These are phyloP conservation scores for Scopus umbretta DNA, from an alignment of 2,113 vertebrate species.

Conservation along the genomic window DNA sequence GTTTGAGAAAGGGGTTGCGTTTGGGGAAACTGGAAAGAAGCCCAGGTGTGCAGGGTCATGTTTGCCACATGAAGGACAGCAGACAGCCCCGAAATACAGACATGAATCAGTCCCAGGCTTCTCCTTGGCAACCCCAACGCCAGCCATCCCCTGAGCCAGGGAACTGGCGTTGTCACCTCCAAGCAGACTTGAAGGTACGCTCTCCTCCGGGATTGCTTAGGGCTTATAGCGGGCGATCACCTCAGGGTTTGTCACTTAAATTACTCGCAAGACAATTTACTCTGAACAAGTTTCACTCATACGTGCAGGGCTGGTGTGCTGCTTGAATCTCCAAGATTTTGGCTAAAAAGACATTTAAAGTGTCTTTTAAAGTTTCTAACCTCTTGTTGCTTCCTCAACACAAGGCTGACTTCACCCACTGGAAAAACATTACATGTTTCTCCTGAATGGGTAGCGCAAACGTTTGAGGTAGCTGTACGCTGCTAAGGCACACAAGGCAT, in stretches of 20 bases:
- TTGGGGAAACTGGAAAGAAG: not conserved
- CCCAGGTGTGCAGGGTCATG: not conserved
- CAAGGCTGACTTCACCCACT: not conserved
- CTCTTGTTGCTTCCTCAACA: too few relatives aligned
- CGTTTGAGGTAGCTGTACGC: not conserved
- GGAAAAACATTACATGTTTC: not conserved
- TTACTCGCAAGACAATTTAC: not conserved
- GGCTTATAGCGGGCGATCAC: not conserved
- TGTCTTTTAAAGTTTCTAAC: not conserved
- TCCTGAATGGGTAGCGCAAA: too few relatives aligned
- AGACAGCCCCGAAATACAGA: not conserved
- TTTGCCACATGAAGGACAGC: not conserved
- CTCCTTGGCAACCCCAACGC: not conserved
- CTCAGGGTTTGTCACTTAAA: too few relatives aligned
- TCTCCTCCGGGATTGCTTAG: not conserved
- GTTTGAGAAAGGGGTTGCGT: not conserved
- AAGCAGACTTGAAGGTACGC: not conserved
- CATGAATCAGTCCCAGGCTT: not conserved
- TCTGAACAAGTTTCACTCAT: not conserved
- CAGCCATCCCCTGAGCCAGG: not conserved
- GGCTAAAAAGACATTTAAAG: not conserved
- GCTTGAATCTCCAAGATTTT: too few relatives aligned
- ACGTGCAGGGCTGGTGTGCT: too few relatives aligned
- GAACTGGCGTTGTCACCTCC: not conserved
- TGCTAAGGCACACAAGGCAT: not conserved